Percentiles rank a stretch among this genome's conserved stretches.
Conservation (phyloP, 1,140 invertebrate species). For the Glossosoma conforme region DNA sequence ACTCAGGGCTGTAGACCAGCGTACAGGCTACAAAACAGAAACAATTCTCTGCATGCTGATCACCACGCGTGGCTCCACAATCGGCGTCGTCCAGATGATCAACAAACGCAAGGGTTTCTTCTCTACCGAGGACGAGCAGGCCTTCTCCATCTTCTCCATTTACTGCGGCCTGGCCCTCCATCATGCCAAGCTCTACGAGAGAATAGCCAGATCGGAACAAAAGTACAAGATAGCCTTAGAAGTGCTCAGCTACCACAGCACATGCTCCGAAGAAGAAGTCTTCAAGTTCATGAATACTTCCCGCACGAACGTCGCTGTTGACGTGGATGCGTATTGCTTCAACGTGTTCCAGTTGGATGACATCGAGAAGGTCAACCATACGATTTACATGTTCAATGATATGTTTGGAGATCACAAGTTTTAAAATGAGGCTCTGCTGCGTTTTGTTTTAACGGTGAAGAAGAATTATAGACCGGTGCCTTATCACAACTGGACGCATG, state of each 20-base stretch:
- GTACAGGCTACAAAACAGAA: slow-evolving; percentile 70
- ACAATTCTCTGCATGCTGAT: slow-evolving; percentile 85
- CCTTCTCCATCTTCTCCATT: slow-evolving; percentile 78
- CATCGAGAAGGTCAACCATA: slow-evolving; percentile 62
- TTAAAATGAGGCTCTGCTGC: slow-evolving; percentile 56
- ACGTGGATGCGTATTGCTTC: slow-evolving; percentile 62
- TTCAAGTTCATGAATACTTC: slow-evolving; percentile 42
- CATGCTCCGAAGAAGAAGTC: slow-evolving; percentile 68
- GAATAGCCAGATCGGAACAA: slow-evolving; percentile 76
- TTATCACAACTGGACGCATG: slow-evolving; percentile 85
- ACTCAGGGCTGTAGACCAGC: slow-evolving; percentile 65
- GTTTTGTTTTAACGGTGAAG: slow-evolving; percentile 73
- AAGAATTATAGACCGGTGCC: slow-evolving; percentile 80
- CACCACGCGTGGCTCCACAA: slow-evolving; percentile 66
- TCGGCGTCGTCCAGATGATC: slow-evolving; percentile 86
- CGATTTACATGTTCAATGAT: slow-evolving; percentile 75
- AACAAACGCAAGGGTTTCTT: slow-evolving; percentile 70
- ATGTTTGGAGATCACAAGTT: slow-evolving; percentile 61
- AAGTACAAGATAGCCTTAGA: slow-evolving; percentile 79
- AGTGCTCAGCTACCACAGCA: slow-evolving; percentile 79
- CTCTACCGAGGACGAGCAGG: slow-evolving; percentile 71
- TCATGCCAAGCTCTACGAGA: slow-evolving; percentile 81
- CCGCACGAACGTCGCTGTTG: slow-evolving; percentile 36
- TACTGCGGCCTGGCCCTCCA: slow-evolving; percentile 82
- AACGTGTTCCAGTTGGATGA: slow-evolving; percentile 65